Evolutionary conservation across 2,113 vertebrate genomes (phyloP), one percentile per base, ranked within the genome.

Genomic region (Chamaetylas fuelleborni): DNA sequence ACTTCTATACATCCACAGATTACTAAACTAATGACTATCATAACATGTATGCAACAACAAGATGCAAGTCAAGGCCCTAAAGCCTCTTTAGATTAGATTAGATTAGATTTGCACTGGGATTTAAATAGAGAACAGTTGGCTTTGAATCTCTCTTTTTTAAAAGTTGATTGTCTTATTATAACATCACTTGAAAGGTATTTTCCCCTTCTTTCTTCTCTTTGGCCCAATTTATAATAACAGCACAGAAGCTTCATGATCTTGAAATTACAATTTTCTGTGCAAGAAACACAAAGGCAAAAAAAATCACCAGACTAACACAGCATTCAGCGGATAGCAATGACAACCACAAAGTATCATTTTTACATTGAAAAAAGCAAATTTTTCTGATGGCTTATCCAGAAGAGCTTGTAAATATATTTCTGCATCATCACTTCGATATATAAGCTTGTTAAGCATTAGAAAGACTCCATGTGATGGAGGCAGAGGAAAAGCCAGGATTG

Each of bases 21-120:
- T 79, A 89, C 73, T 64, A 83, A 84, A n/a, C 36, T 87, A 81
- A 82, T 93, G 56, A 78, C 74, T 90, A 71, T 70, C 92, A 78
- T 60, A 93, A 86, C 36, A 42, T 57, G 40, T 33, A 83, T 74
- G 64, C 72, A 95, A 86, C 62, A 95, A 81, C 23, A 90, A 87
- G 57, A 69, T 65, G 65, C 43, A 84, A 90, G 24, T 69, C 72
- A 84, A 92, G 87, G 51, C 62, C 71, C 43, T 76, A 90, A 95
- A 93, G 8, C 18, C 31, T 83, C 56, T 51, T 91, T 84, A 93
- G 92, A 88, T 88, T 80, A 85, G 77, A 66, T 88, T 62, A 43
- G 73, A 92, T 82, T 74, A 66, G 84, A 64, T 88, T 71, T 36
- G 79, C 67, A 72, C n/a, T 69, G 36, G 28, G 53, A 86, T 96